Evolutionary conservation across 2,888 invertebrate genomes (phyloP), one percentile per base, ranked within the genome.

Genomic region (Habrosyne pyritoides): DNA sequence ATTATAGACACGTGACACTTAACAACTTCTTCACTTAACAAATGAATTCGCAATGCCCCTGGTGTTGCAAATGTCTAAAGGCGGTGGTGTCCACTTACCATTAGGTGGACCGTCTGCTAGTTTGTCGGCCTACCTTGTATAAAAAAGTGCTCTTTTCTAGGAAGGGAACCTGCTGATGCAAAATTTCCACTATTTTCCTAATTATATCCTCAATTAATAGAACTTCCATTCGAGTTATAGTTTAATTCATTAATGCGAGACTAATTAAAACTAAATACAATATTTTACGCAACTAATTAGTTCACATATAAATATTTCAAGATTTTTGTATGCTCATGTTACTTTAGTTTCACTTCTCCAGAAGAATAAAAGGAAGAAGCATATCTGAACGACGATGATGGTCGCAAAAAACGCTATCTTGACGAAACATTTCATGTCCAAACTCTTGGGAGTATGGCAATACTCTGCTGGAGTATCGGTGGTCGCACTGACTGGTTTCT

Each of bases 331-430:
- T 54, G 54, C 51, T 48, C 42, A 59, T 52, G 26, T 42, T 18
- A 61, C 64, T 53, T 53, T 57, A 36, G 30, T 47, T 51, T 62
- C 58, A 42, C 53, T 53, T 12, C 59, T 61, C 67, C 71, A 71
- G 58, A 77, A 70, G 47, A 76, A 76, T 21, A 77, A 49, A 3
- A 77, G 51, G 10, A 82, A 73, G 14, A 75, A 42, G 47, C 67
- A 73, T 54, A 86, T 69, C 67, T 86, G 87, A 21, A 72, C 6
- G 10, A 79, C n/a, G 10, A 84, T 55, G 21, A 86, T 62, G 3
- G 64, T n/a, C 0, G 67, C 53, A 33, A 87, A 71, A 2, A 74
- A 55, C 0, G 53, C 61, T 14, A 72, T 64, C 64, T 80, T 85
- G 2, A 75, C 21, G 8, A 75, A 79, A 53, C 82, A 86, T 61